Conservation (phyloP, 2,797 vertebrate genomes). For the Chelmon rostratus region DNA sequence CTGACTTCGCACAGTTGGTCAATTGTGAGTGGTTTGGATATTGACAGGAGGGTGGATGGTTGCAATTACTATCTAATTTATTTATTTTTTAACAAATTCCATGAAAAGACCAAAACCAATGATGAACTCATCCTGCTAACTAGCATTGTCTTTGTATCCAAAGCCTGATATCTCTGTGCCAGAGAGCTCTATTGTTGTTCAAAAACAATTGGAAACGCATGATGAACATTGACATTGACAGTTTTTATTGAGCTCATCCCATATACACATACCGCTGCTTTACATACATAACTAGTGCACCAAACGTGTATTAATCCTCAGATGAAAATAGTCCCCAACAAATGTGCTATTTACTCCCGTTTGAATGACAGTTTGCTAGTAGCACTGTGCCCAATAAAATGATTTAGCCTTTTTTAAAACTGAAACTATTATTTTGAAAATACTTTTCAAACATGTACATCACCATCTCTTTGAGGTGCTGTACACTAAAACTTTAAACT, state of each 20-base stretch:
- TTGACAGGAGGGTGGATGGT: constrained; percentile 30
- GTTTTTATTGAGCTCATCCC: not conserved
- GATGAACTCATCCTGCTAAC: not conserved
- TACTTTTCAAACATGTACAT: too few species aligned
- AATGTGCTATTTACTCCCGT: not conserved
- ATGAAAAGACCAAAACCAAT: not conserved
- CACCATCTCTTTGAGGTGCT: not conserved
- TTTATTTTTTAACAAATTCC: not conserved
- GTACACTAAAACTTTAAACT: not conserved
- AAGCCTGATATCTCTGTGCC: not conserved
- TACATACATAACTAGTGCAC: not conserved
- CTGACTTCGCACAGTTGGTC: constrained; percentile 47
- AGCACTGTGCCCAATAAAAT: too few species aligned
- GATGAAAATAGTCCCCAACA: not conserved
- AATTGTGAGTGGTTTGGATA: constrained; percentile 38
- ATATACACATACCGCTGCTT: not conserved
- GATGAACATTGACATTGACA: not conserved
- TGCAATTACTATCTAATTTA: constrained; percentile 24
- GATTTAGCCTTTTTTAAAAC: too few species aligned
- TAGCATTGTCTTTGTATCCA: not conserved
- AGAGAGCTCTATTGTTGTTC: not conserved
- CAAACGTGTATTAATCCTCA: not conserved
- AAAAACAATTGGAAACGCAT: not conserved
- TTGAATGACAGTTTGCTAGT: too few species aligned
- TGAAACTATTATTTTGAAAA: too few species aligned